Conservation (phyloP, 2,797 vertebrate genomes). For the Spheniscus humboldti region DNA sequence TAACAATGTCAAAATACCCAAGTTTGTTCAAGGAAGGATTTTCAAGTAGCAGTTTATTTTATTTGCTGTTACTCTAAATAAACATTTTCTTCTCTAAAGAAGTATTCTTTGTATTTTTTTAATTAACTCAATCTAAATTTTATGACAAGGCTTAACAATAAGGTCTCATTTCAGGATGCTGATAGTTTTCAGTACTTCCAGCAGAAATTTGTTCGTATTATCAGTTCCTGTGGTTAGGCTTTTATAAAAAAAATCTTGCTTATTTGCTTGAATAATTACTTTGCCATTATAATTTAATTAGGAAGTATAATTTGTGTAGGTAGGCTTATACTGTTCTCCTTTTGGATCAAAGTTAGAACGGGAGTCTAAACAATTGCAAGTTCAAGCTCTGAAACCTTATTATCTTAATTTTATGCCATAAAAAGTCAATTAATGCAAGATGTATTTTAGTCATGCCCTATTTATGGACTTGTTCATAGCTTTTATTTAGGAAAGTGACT, state of each 20-base stretch:
- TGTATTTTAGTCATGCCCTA: background rate
- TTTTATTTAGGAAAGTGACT: background rate
- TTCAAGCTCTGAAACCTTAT: conserved; percentile 13
- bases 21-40: background rate
- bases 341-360: background rate
- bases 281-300: conserved; percentile 28
- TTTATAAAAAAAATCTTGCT: conserved; percentile 3
- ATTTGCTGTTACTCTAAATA: background rate
- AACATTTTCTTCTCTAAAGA: background rate
- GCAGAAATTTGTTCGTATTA: background rate
- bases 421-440: background rate
- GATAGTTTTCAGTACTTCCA: background rate
- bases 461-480: background rate
- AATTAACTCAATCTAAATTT: background rate
- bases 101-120: background rate
- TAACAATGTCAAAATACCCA: background rate
- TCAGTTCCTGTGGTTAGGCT: background rate
- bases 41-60: conserved; percentile 8
- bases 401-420: background rate
- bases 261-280: background rate
- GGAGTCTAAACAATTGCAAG: conserved; percentile 18
- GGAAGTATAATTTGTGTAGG: conserved; percentile 14
- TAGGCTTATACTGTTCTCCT: conserved; percentile 16
- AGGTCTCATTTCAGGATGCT: background rate
- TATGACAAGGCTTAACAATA: background rate